Base-by-base conservation (phyloP, 2,888 invertebrate species). In the Brachylomia viminalis region DNA sequence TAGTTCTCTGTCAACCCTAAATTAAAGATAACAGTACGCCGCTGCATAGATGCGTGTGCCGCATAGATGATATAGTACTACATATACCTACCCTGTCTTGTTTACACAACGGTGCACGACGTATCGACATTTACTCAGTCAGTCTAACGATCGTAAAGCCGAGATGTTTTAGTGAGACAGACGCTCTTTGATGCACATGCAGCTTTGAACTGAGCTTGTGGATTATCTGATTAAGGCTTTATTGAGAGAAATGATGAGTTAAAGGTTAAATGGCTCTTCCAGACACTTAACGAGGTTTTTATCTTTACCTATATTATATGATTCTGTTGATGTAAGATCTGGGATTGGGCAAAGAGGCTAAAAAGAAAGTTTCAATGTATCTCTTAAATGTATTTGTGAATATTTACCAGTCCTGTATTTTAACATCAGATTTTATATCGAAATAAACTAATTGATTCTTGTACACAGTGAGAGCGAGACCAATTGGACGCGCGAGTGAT, bases 111-210 rank as follows among this genome's bases (percentile, higher is more conserved):
- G 80, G 84, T 82, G 70, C 75, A 68, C 72, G 56, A 75, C 66
- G 76, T 68, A 84, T 82, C 75, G 61, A 66, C 74, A 76, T 86
- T 82, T 82, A 80, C 80, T 59, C 68, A 80, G 81, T 58, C 74
- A 58, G 75, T 20, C 58, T 59, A 58, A 56, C 58, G 77, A 73
- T 77, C 67, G 62, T 78, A 77, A 83, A 82, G 73, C 61, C 81
- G 64, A 74, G 66, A 77, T 79, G 79, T 76, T 83, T 86, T 49
- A 77, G 71, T 59, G 47, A 20, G 64, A 77, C 52, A 67, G 70
- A 7, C 23, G 59, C 52, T 70, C 75, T 82, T 81, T 85, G 76
- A 79, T 85, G 72, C 75, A 80, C 58, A 62, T 79, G 86, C 65
- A 82, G 58, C 69, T 74, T 69, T 68, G 59, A 62, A 58, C 58